Evolutionary conservation across 1,140 invertebrate species (phyloP), one percentile per base, ranked within the genome.

Genomic region (Solenopsis invicta): DNA sequence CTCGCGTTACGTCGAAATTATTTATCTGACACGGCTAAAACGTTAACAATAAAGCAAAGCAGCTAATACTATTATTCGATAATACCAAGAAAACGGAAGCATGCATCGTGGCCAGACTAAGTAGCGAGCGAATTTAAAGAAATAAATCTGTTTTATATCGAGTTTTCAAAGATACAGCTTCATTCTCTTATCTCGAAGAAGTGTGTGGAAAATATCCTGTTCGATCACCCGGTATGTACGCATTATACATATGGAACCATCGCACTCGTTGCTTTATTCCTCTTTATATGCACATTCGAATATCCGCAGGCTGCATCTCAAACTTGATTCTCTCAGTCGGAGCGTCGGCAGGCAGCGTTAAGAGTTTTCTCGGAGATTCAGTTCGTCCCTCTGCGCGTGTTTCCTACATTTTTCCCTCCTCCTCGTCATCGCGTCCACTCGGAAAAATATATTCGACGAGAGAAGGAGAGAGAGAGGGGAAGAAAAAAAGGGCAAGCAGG

Each of bases 201-300:
- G n/a, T 48, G 12, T 16, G n/a, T 52, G 10, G 10, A 77, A 87
- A 84, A 54, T 41, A 41, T 80, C 16, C n/a, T 41, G 4, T 5
- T 18, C 16, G 50, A 45, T 81, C 89, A 89, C 88, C 87, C 88
- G 88, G 85, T 92, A 86, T 45, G 85, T 84, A 64, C 48, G 85
- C 61, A 86, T 89, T 86, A 89, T 89, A 77, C 85, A 78, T 90
- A 67, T 66, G 87, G 86, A 89, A 89, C 86, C 67, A 88, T 77
- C 74, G 62, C 87, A 75, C 86, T 82, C 69, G 81, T 76, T 78
- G 88, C 76, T 92, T 92, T 90, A 93, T 91, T 92, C 85, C 84
- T 81, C 80, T 93, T 92, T 92, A 91, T 89, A 92, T 92, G 89
- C 88, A 89, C 86, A 91, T 93, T 90, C 87, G 90, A 91, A 92